phyloP scores from a whole-genome alignment of 1,140 invertebrate species.

The Solenopsis invicta region DNA sequence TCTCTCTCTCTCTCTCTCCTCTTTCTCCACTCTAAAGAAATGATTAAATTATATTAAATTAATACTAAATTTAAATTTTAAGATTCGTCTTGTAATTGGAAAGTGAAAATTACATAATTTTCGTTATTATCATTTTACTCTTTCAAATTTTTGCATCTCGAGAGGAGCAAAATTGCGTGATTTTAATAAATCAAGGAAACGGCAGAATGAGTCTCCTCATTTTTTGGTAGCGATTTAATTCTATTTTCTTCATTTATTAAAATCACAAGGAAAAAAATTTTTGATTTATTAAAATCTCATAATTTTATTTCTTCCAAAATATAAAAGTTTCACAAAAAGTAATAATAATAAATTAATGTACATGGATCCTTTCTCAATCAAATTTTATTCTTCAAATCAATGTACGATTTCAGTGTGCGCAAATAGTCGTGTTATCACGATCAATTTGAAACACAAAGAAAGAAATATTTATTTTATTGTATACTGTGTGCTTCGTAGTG shows the following conservation, averaged over 20 bases:
- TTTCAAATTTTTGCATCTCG: conserved; percentile 19
- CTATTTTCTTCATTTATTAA: conserved; percentile 30
- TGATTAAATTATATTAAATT: not conserved
- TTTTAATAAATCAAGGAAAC: conserved; percentile 11
- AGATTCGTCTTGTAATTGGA: not conserved
- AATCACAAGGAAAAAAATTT: conserved; percentile 20
- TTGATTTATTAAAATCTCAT: conserved; percentile 32
- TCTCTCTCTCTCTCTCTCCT: too few relatives aligned
- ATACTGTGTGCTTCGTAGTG: not conserved
- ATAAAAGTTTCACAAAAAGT: not conserved
- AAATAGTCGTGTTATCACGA: not conserved
- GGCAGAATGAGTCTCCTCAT: not conserved
- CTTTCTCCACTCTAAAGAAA: not conserved
- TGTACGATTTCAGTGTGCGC: not conserved
- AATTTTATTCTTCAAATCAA: not conserved
- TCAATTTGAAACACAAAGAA: conserved; percentile 3
- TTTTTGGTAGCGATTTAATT: not conserved
- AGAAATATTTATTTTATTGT: not conserved
- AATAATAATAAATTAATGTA: conserved; percentile 16
- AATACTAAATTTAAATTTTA: conserved; percentile 10
- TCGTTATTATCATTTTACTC: conserved; percentile 15
- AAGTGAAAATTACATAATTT: conserved; percentile 10
- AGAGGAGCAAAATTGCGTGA: not conserved
- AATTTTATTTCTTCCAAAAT: conserved; percentile 9
- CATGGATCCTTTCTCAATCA: not conserved